These are phyloP conservation scores for Mongoloraphidia duomilia DNA, from an alignment of 2,888 invertebrate species.

Conservation along the genomic window DNA sequence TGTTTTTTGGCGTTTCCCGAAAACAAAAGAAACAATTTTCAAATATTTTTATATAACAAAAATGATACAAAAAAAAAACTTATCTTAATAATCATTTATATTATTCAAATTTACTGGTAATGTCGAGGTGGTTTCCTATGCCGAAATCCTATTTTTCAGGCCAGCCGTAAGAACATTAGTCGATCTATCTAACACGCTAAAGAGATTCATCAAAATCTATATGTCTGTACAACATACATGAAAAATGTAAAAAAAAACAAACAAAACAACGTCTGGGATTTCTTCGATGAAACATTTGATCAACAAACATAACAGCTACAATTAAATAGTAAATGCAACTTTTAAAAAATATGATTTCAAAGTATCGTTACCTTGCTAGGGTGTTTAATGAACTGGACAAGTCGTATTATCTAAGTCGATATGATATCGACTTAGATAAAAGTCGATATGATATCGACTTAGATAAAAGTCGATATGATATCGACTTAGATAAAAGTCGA, in stretches of 20 bases:
- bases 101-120: slow-evolving; percentile 1
- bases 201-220: neutral
- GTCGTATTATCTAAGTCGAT: too few relatives aligned
- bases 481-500: too few relatives aligned
- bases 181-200: neutral
- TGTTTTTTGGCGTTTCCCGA: slow-evolving; percentile 30
- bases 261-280: neutral
- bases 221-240: neutral
- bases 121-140: neutral
- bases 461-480: too few relatives aligned
- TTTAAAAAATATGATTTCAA: too few relatives aligned
- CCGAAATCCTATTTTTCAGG: too few relatives aligned
- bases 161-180: neutral
- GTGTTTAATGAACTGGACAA: too few relatives aligned
- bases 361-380: too few relatives aligned
- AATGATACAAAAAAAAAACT: slow-evolving; percentile 20
- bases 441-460: too few relatives aligned
- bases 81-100: slow-evolving; percentile 8
- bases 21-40: slow-evolving; percentile 25
- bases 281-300: neutral
- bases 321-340: too few relatives aligned
- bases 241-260: neutral
- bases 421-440: too few relatives aligned
- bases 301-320: too few relatives aligned
- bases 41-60: slow-evolving; percentile 29